A percentile compares a stretch with the other conserved stretches of the same genome.
These are phyloP conservation scores for Drosophila rellima DNA, from an alignment of 2,888 invertebrate genomes.

Conservation along the genomic window DNA sequence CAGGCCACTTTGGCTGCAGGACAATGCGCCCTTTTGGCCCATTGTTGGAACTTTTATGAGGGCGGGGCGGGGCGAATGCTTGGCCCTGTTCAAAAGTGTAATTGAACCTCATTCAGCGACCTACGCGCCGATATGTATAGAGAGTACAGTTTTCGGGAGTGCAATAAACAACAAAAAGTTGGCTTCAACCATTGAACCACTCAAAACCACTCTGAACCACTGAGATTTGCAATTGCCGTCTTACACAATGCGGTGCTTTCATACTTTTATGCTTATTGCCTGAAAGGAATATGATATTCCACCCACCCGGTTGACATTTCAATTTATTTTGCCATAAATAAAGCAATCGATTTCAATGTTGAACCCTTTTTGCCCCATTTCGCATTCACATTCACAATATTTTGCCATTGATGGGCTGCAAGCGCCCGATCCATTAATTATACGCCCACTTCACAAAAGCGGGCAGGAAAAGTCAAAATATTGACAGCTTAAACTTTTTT, in stretches of 20 bases:
- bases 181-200: constrained; percentile 12
- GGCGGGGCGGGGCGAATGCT: not conserved
- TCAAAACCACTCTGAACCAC: constrained; percentile 12
- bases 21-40: constrained; percentile 56
- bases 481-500: constrained; percentile 81
- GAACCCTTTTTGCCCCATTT: constrained; percentile 68
- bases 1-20: constrained; percentile 48
- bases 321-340: constrained; percentile 79
- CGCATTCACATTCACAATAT: constrained; percentile 68
- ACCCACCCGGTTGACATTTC: constrained; percentile 80
- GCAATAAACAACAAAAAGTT: constrained; percentile 51
- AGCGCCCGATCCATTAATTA: constrained; percentile 78
- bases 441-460: constrained; percentile 81
- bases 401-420: constrained; percentile 67
- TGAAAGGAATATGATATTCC: constrained; percentile 72
- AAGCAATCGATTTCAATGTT: constrained; percentile 64
- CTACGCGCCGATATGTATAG: constrained; percentile 15
- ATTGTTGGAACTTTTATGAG: constrained; percentile 49
- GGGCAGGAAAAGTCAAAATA: constrained; percentile 82
- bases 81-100: constrained; percentile 54
- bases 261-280: constrained; percentile 66
- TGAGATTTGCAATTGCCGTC: constrained; percentile 56
- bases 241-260: constrained; percentile 62
- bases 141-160: constrained; percentile 32
- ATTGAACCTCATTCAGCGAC: constrained; percentile 60